Evolutionary conservation across 2,888 invertebrate species (phyloP).

Genomic region (Mythimna albipuncta): DNA sequence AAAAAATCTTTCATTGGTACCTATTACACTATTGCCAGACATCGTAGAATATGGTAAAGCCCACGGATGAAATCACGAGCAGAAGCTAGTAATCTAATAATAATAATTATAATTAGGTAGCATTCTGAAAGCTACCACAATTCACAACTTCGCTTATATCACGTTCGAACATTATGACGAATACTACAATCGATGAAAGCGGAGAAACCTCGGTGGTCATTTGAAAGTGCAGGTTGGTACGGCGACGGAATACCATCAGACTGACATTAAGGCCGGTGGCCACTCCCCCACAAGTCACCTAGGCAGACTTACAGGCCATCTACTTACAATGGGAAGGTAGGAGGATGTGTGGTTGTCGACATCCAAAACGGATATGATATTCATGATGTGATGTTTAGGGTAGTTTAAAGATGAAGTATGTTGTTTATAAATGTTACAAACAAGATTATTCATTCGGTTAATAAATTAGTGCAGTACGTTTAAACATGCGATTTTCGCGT

Average conservation of each 20-base stretch:
- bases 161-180: constrained; percentile 1
- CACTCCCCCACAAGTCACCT: constrained; percentile 1
- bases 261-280: constrained; percentile 25
- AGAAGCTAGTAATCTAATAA: not conserved
- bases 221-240: constrained; percentile 53
- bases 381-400: not conserved
- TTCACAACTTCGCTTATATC: not conserved
- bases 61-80: no score
- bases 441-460: not conserved
- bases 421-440: not conserved
- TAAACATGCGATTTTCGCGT: constrained; percentile 17
- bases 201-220: constrained; percentile 42
- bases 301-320: not conserved
- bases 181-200: constrained; percentile 46
- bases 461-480: not conserved
- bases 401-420: no score
- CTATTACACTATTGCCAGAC: not conserved
- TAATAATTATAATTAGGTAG: not conserved
- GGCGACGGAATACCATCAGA: constrained; percentile 37
- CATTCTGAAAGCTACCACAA: not conserved
- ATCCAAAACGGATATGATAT: not conserved
- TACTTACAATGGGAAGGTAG: not conserved
- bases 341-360: not conserved
- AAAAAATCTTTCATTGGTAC: no score
- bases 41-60: not conserved